Evolutionary conservation across 2,113 vertebrate species (phyloP).

Genomic region (Eulacestoma nigropectus): DNA sequence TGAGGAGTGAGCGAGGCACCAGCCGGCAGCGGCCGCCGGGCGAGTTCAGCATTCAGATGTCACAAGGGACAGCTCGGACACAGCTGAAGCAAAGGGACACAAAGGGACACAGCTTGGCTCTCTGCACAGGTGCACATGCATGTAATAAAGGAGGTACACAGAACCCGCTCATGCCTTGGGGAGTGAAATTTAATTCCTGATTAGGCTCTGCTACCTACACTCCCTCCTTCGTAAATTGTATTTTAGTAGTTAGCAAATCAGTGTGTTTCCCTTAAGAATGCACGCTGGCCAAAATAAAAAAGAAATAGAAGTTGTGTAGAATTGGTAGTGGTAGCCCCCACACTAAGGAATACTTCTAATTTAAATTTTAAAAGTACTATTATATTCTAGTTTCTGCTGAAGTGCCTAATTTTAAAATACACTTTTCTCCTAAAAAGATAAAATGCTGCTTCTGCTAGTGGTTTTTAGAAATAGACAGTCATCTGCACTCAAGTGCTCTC

Average conservation of each 20-base stretch:
- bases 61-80: conserved; percentile 18
- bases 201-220: not conserved
- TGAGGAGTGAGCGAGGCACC: not conserved
- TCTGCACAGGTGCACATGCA: not conserved
- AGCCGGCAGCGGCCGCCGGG: not conserved
- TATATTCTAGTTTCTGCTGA: not conserved
- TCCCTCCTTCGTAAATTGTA: not conserved
- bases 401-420: not conserved
- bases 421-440: not conserved
- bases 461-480: not conserved
- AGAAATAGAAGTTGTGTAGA: not conserved
- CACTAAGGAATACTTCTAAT: not conserved
- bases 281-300: not conserved
- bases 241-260: not conserved
- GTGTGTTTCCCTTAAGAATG: not conserved
- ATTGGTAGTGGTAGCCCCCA: not conserved
- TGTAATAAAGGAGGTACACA: not conserved
- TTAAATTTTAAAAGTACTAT: not conserved
- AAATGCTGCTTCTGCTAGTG: not conserved
- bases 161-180: not conserved
- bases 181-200: not conserved
- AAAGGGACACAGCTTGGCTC: not conserved
- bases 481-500: not conserved
- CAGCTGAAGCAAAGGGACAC: not conserved
- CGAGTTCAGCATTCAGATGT: conserved; percentile 3